Conservation (phyloP, 2,888 invertebrate genomes). For the Lycocerus yunnanus region DNA sequence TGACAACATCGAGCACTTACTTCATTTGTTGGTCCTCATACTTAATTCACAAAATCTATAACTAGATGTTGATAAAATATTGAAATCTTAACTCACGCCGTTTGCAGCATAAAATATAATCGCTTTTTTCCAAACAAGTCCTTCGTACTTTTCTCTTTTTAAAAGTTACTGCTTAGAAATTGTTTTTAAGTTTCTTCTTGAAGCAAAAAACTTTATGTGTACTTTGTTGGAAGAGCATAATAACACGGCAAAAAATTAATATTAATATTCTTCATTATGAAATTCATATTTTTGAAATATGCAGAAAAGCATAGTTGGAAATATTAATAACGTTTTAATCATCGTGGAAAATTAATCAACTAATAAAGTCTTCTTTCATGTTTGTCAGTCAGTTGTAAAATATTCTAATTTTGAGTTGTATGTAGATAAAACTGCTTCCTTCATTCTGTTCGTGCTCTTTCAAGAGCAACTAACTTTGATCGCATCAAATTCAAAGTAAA, state of each 20-base stretch:
- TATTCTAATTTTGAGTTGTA: constrained; percentile 42
- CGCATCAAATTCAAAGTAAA: constrained; percentile 51
- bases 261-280: not conserved
- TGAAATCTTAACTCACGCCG: constrained; percentile 45
- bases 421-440: constrained; percentile 38
- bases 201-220: not conserved
- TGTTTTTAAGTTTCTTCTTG: not conserved
- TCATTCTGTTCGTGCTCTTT: constrained; percentile 39
- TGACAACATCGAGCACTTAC: constrained; percentile 48
- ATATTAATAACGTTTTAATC: constrained; percentile 31
- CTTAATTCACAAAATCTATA: constrained; percentile 53
- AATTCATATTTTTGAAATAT: constrained; percentile 11
- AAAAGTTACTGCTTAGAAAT: not conserved
- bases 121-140: not conserved
- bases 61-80: constrained; percentile 54
- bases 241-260: not conserved
- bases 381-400: constrained; percentile 37
- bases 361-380: constrained; percentile 29
- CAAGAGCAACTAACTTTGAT: constrained; percentile 47
- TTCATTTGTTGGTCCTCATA: constrained; percentile 51
- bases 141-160: not conserved
- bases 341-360: constrained; percentile 30
- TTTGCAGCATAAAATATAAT: not conserved
- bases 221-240: not conserved
- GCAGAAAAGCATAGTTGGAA: constrained; percentile 2